Base-by-base conservation (phyloP, 2,797 vertebrate genomes). In the Chaunax sp. region DNA sequence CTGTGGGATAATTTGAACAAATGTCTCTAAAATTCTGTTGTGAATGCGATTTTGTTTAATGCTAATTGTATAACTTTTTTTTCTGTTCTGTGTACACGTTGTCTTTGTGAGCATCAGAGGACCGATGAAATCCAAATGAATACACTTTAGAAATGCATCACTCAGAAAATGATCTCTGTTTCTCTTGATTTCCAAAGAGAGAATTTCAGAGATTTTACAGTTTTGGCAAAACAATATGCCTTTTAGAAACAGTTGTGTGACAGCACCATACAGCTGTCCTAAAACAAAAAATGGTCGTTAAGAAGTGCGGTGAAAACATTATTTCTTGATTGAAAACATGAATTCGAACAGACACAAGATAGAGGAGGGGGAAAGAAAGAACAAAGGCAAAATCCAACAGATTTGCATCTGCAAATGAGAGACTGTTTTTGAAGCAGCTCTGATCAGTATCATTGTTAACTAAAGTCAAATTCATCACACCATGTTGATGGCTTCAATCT, bases 401-500 rank as follows among this genome's bases (percentile, higher is more conserved):
- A 57, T 16, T 33, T 41, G 12, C 45, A 51, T 28, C 19, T 43
- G 35, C 30, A n/a, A 30, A 23, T 9, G 7, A 33, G 28, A 54
- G 2, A 16, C 20, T 58, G 30, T 77, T 69, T 72, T 53, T 46
- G 9, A 60, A 52, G 45, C 33, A 18, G 20, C 18, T 52, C 5
- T 78, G 19, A 50, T 63, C 56, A 7, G 46, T 47, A 35, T 65
- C 38, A 71, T 59, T 60, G 70, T 84, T 81, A 71, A 76, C 53
- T 71, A 16, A 41, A 59, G 49, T 72, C 65, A 41, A 72, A 81
- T 82, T 55, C 55, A 77, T 83, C 75, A 77, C 41, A 37, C 12
- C 1, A 22, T 69, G 54, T 73, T 41, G 76, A 71, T 66, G 64
- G 63, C 64, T 72, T 70, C 47, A 58, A 35, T 80, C 59, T 64